These are phyloP conservation scores for Drosophila maculinotata DNA, from an alignment of 2,888 invertebrate genomes.

Conservation along the genomic window DNA sequence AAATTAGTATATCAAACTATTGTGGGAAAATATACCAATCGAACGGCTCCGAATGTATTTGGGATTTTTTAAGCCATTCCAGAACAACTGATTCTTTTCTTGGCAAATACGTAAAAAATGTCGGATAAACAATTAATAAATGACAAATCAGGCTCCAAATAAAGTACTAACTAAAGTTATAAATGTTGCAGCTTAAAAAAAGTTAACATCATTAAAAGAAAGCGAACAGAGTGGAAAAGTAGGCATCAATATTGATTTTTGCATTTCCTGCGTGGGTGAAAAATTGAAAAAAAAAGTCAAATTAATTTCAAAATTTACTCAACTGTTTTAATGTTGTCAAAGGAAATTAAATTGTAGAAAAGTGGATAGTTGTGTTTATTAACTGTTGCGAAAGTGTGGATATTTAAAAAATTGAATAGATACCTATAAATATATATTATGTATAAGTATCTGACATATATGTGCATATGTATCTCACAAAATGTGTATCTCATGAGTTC, in stretches of 20 bases:
- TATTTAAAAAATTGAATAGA: not conserved
- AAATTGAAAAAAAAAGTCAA: conserved; percentile 1
- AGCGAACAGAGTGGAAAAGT: conserved; percentile 7
- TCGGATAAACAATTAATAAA: conserved; percentile 56
- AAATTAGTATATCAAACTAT: not conserved
- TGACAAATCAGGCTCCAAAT: conserved; percentile 20
- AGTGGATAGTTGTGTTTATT: not conserved
- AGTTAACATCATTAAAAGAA: conserved; percentile 1
- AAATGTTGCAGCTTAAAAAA: conserved; percentile 12
- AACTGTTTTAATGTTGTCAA: not conserved
- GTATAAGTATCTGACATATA: not conserved
- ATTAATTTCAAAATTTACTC: not conserved
- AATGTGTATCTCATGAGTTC: conserved; percentile 51
- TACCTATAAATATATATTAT: conserved; percentile 3
- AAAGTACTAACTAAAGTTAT: conserved; percentile 4
- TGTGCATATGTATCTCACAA: conserved; percentile 35
- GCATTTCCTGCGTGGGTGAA: conserved; percentile 16
- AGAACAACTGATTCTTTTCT: conserved; percentile 35
- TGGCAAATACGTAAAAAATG: conserved; percentile 50
- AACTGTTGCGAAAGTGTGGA: not conserved
- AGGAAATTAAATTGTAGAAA: not conserved
- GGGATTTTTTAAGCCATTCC: conserved; percentile 39
- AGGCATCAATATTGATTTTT: conserved; percentile 46
- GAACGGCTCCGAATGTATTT: not conserved
- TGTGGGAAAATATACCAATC: conserved; percentile 8